Base-by-base conservation (phyloP, 2,797 vertebrate genomes). In the Urophycis tenuis region DNA sequence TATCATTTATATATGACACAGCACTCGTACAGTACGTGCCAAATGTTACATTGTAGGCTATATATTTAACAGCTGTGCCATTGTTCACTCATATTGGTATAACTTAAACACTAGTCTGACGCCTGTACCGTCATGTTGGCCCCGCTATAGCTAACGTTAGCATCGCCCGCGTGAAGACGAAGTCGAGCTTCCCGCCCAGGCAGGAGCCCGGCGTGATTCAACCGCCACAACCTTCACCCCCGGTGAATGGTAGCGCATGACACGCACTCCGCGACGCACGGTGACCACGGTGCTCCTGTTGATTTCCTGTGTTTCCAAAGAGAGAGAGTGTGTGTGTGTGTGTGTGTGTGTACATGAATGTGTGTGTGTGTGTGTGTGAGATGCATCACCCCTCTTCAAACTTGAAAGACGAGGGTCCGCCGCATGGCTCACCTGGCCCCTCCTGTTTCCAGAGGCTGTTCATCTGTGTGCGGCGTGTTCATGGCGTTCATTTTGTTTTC, bases 221-320 rank as follows among this genome's bases (percentile, higher is more conserved):
- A 25, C n/a, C n/a, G n/a, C n/a, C n/a, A n/a, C n/a, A n/a, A n/a
- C n/a, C n/a, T n/a, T n/a, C n/a, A n/a, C n/a, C n/a, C n/a, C 22
- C 6, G n/a, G 53, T 10, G 53, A 60, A 60, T n/a, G 53, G 53
- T 60, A 60, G 25, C 10, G 45, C 19, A 5, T 53, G 22, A 60
- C 5, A 5, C 11, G 53, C 11, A n/a, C 19, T 60, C 53, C 53
- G 22, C 25, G 25, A 60, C 53, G n/a, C 53, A 60, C 9, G 53
- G 53, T 9, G 53, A 4, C 49, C 9, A n/a, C 9, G 49, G 49
- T 60, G 49, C 19, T 60, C 53, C 22, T 60, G 25, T 60, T 25
- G 53, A 60, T 60, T 60, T 60, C 53, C 22, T 60, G 53, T 60
- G n/a, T n/a, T n/a, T n/a, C n/a, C n/a, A n/a, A n/a, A n/a, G n/a